These are phyloP conservation scores for Microctenopoma lineatum DNA, from an alignment of 2,797 vertebrate species.

Conservation along the genomic window DNA sequence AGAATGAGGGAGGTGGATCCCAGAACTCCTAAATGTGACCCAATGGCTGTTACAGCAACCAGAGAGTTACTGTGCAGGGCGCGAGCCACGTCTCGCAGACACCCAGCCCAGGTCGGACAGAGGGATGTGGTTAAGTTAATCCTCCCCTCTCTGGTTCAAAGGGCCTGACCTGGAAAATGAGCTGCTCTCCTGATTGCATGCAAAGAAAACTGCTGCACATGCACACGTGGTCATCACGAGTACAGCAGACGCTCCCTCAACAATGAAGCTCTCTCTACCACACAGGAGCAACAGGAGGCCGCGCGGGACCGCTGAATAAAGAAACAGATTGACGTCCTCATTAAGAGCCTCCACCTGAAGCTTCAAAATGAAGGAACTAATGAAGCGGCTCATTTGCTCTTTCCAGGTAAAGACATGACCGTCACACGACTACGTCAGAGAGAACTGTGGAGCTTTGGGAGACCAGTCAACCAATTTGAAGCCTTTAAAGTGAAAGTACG, in stretches of 20 bases:
- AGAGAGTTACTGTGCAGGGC: background rate
- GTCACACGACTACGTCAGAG: background rate
- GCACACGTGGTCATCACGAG: background rate
- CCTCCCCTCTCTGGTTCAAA: background rate
- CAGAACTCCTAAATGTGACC: constrained; percentile 17
- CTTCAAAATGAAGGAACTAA: background rate
- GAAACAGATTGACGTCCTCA: background rate
- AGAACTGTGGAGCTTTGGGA: constrained; percentile 19
- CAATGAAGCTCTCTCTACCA: background rate
- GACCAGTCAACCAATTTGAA: background rate
- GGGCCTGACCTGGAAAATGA: background rate
- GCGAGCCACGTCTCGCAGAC: background rate
- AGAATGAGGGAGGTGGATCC: constrained; percentile 11
- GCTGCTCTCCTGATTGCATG: background rate
- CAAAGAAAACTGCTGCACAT: background rate
- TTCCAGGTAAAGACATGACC: background rate
- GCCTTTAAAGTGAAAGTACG: too few relatives aligned
- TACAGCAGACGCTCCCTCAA: background rate
- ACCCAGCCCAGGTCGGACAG: background rate
- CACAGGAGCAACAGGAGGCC: background rate
- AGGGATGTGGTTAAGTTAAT: background rate
- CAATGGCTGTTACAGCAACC: background rate
- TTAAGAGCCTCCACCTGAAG: background rate
- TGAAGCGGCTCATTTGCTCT: background rate
- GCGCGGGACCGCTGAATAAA: background rate